Base-by-base conservation (phyloP, 2,797 vertebrate species). In the Ficedula albicollis region DNA sequence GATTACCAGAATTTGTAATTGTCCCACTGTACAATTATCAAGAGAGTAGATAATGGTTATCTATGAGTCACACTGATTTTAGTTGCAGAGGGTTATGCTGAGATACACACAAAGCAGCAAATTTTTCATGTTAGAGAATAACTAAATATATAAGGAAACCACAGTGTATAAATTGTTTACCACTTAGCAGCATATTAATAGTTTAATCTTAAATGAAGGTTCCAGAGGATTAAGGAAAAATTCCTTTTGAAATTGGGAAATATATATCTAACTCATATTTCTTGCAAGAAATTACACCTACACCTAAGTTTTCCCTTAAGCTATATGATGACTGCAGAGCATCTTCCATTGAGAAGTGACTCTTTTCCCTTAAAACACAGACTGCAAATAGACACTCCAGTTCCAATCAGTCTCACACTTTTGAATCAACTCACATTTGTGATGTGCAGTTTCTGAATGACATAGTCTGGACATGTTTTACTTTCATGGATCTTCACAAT, bases 401-500 rank as follows among this genome's bases (percentile, higher is more conserved):
- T 49, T 39, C 39, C 74, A 76, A 27, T 14, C 34, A 90, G 27
- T 8, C 55, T 64, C n/a, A 44, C 7, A 44, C 12, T 67, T 73
- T 11, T 48, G 43, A 78, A 27, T 23, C 63, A 44, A 97, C 98
- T 98, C 93, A 98, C 98, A 1, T 98, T 93, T 79, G 95, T 96
- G n/a, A 99, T 97, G 67, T 87, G 98, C 87, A 99, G 97, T 70
- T 97, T 99, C 93, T 99, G 99, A 96, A 99, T 98, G 77, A 98
- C 97, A 70, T 99, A 99, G 97, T 99, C 99, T 0, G 99, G 99
- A 69, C 98, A 99, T 0, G 81, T 96, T 86, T 99, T 98, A 89
- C 98, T 98, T 43, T 98, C 98, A 7, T 48, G 98, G 81, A 99
- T 97, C 95, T 98, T 99, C 75, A 99, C 98, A 9, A 98, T 84